These are phyloP conservation scores for Erinaceus europaeus DNA, from an alignment of 2,113 vertebrate species.

Conservation along the genomic window DNA sequence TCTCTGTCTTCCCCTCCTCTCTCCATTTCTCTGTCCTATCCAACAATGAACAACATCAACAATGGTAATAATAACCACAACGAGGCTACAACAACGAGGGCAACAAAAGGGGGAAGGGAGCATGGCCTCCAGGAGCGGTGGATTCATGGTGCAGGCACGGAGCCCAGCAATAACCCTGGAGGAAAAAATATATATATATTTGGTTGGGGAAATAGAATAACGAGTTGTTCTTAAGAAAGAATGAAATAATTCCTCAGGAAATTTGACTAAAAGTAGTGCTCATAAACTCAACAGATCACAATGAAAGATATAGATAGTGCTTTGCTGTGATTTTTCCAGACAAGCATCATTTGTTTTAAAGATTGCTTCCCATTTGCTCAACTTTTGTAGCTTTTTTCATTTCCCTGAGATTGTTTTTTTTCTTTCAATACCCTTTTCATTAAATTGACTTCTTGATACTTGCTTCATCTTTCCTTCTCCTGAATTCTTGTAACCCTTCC, in stretches of 20 bases:
- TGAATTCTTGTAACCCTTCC: not conserved
- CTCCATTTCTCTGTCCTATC: too few species aligned
- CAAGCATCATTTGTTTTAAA: not conserved
- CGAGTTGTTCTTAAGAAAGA: not conserved
- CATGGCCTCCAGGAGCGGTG: too few species aligned
- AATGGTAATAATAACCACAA: too few species aligned
- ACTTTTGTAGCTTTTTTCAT: not conserved
- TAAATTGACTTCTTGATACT: not conserved
- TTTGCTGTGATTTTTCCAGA: not conserved
- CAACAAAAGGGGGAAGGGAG: too few species aligned
- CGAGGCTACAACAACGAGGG: too few species aligned
- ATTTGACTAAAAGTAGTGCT: not conserved
- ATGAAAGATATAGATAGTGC: not conserved
- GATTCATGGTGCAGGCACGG: too few species aligned
- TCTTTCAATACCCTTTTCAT: not conserved
- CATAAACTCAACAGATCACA: not conserved
- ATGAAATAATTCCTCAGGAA: not conserved
- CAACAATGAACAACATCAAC: too few species aligned
- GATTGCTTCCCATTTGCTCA: not conserved
- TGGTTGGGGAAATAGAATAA: not conserved
- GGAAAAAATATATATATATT: too few species aligned
- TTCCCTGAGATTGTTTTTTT: not conserved
- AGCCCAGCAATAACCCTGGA: too few species aligned
- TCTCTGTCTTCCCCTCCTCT: too few species aligned
- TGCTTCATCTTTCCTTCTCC: not conserved